Evolutionary conservation across 1,140 invertebrate genomes (phyloP), one percentile per base, ranked within the genome.

Genomic region (Habropoda laboriosa): DNA sequence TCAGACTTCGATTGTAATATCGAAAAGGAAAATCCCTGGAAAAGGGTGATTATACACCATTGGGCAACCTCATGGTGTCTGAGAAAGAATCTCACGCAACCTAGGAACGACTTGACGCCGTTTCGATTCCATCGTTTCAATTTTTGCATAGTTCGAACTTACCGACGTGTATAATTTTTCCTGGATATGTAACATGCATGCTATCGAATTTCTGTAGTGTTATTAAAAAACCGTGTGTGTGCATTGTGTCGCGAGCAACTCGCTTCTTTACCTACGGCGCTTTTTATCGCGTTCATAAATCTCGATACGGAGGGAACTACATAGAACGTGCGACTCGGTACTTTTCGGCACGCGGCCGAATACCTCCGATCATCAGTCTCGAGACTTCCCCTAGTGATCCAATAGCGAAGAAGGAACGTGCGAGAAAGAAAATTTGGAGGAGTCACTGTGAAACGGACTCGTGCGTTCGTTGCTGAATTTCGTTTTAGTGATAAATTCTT

Each of bases 291-390:
- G 58, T 70, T n/a, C 40, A 27, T 53, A 73, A 73, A 72, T 79
- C 57, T 63, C 70, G 57, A 72, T 55, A 45, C 67, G 40, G 70
- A 64, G 55, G 57, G 40, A 73, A 76, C 72, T 77, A 45, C 74
- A 61, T 70, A 66, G 66, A 57, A 55, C 63, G 42, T 63, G 81
- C 32, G 51, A 35, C 72, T 85, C 86, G 80, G 85, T 38, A 73
- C 51, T 84, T 86, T 80, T 82, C 85, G 86, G 79, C 79, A 68
- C 61, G 67, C 63, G 49, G 32, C 79, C 86, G 86, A 80, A 76
- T 42, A 63, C 60, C 21, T 58, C 85, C 82, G 85, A 84, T 70
- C 71, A 58, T 75, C 71, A 47, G 60, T 35, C 75, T 35, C 45
- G 77, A 72, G 60, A 67, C 83, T 80, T 64, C 67, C 47, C 67